Evolutionary conservation across 2,113 vertebrate genomes (phyloP).

Genomic region (Tachysurus vachellii): DNA sequence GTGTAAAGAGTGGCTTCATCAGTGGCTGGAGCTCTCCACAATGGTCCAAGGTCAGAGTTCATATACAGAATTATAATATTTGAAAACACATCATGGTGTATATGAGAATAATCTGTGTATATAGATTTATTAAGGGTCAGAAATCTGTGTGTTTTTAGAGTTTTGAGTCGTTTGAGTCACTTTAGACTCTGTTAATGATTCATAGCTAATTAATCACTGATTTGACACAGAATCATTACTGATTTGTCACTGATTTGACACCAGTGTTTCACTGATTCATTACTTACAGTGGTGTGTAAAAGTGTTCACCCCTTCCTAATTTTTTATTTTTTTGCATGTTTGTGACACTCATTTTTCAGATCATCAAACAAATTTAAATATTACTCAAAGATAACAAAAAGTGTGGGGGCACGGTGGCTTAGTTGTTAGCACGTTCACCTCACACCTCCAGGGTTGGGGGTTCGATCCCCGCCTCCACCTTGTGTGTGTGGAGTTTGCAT

Average conservation of each 20-base stretch:
- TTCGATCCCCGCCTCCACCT: too few species aligned
- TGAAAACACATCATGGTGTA: not conserved
- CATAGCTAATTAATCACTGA: not conserved
- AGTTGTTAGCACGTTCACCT: too few species aligned
- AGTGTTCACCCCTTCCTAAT: too few species aligned
- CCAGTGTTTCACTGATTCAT: not conserved
- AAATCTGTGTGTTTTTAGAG: not conserved
- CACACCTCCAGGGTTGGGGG: too few species aligned
- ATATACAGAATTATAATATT: not conserved
- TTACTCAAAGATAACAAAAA: too few species aligned
- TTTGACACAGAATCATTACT: too few species aligned
- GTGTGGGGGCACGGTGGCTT: too few species aligned
- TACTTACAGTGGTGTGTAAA: not conserved
- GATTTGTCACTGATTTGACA: not conserved
- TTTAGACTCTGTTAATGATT: not conserved
- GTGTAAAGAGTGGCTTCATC: constrained; percentile 76
- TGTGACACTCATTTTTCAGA: too few species aligned
- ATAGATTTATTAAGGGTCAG: not conserved
- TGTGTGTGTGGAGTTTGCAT: too few species aligned
- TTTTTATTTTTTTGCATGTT: not conserved
- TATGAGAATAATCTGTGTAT: not conserved
- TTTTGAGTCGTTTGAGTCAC: not conserved
- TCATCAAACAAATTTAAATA: too few species aligned
- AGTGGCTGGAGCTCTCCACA: constrained; percentile 76
- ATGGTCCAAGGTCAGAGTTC: constrained; percentile 71